Conservation (phyloP, 2,888 invertebrate genomes). For the Rotaria magnacalcarata region DNA sequence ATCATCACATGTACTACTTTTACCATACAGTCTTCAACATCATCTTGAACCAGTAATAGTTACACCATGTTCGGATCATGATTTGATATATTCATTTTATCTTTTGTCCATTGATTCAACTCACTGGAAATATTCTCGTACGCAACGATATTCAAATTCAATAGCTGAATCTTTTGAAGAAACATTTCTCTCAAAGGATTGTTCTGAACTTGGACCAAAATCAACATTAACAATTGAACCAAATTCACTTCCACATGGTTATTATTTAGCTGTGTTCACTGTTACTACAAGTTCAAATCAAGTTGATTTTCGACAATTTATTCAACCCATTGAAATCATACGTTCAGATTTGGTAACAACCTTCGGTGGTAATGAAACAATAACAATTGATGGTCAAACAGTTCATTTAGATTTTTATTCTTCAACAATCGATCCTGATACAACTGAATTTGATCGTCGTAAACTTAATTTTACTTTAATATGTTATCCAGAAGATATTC, state of each 20-base stretch:
- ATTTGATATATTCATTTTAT: conserved; percentile 10
- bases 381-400: background rate
- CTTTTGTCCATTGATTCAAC: background rate
- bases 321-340: conserved; percentile 32
- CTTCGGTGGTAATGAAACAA: background rate
- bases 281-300: background rate
- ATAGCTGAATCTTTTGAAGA: background rate
- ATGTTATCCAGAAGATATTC: background rate
- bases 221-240: background rate
- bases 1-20: background rate
- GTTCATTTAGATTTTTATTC: background rate
- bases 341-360: conserved; percentile 4
- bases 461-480: conserved; percentile 23
- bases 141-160: background rate
- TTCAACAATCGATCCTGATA: conserved; percentile 5
- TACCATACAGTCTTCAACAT: conserved; percentile 5
- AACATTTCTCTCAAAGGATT: background rate
- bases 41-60: background rate
- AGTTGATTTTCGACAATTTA: background rate
- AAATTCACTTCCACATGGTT: conserved; percentile 27
- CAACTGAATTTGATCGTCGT: background rate
- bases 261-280: background rate
- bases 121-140: conserved; percentile 19
- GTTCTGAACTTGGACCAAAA: conserved; percentile 2
- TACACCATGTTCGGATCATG: background rate